Evolutionary conservation across 1,140 invertebrate species (phyloP).

Genomic region (Aleiodes sp.): DNA sequence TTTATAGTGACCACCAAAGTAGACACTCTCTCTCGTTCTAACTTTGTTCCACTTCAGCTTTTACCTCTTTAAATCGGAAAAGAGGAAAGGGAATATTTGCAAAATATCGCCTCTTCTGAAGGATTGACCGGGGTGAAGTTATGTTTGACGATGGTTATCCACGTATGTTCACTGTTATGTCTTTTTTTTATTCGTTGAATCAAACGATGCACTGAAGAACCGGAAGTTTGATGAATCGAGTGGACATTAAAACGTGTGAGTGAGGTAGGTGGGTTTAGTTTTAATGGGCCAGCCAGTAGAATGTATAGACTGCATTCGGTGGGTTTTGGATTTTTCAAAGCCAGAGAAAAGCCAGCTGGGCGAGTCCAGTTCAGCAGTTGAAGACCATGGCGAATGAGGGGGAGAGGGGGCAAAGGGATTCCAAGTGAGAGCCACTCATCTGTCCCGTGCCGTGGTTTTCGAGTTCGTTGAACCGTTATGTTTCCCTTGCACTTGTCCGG

Average conservation of each 20-base stretch:
- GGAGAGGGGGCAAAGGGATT: background rate
- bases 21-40: background rate
- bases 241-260: background rate
- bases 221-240: conserved; percentile 21
- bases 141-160: background rate
- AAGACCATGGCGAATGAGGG: no score
- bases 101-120: no score
- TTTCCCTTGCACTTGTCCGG: conserved; percentile 19
- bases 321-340: background rate
- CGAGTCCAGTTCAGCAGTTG: conserved; percentile 20
- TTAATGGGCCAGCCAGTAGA: background rate
- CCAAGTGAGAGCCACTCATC: conserved; percentile 34
- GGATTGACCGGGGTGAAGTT: no score
- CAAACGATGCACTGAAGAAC: background rate
- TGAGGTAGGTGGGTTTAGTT: background rate
- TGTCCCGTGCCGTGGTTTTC: conserved; percentile 24
- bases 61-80: no score
- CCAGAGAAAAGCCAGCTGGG: conserved; percentile 28
- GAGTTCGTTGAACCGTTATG: conserved; percentile 37
- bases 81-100: no score
- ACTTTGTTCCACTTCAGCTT: background rate
- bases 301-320: background rate
- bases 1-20: background rate
- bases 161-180: no score
- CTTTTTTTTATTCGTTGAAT: no score